Base-by-base conservation (phyloP, 2,113 vertebrate species). In the Pungitius pungitius region DNA sequence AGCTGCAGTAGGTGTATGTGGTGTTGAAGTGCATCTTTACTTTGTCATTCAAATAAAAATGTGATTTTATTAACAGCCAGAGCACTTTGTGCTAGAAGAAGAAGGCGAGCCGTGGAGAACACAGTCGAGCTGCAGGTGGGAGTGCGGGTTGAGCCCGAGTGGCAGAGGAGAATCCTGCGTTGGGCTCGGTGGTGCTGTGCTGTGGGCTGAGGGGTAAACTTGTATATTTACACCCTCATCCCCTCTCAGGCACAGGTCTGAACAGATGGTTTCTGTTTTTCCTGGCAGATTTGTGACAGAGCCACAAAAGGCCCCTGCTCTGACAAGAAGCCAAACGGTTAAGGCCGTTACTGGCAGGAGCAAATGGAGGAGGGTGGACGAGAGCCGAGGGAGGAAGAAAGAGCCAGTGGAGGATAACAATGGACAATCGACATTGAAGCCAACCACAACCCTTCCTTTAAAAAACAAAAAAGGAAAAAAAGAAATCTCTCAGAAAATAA, bases 181-280 rank as follows among this genome's bases (percentile, higher is more conserved):
- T 84, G 69, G 58, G 69, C 85, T 81, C 15, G 67, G 83, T 85
- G 87, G 85, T 81, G 81, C 69, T 85, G 81, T 78, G 85, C 81
- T 55, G 82, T n/a, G 87, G 85, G 85, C 85, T 67, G 74, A 82
- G 75, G 89, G 73, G 87, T 92, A 88, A 85, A 92, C 71, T 80
- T 76, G 15, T 86, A 85, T 71, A 87, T 69, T 91, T 92, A 91
- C 82, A 81, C 79, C 68, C 90, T 86, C 87, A 86, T 86, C 85
- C 78, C 81, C 54, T 65, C 92, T 92, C 87, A 86, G 90, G 92
- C 81, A 64, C 73, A 35, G 78, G 77, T 59, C n/a, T 47, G 58
- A 91, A 88, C 94, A 95, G 92, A 94, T 94, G 94, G 91, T 94
- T 95, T 87, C 62, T 94, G 91, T 94, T 96, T 94, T 95, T 91